Evolutionary conservation across 2,113 vertebrate species (phyloP), one percentile per base, ranked within the genome.

Genomic region (Tupaia tana): DNA sequence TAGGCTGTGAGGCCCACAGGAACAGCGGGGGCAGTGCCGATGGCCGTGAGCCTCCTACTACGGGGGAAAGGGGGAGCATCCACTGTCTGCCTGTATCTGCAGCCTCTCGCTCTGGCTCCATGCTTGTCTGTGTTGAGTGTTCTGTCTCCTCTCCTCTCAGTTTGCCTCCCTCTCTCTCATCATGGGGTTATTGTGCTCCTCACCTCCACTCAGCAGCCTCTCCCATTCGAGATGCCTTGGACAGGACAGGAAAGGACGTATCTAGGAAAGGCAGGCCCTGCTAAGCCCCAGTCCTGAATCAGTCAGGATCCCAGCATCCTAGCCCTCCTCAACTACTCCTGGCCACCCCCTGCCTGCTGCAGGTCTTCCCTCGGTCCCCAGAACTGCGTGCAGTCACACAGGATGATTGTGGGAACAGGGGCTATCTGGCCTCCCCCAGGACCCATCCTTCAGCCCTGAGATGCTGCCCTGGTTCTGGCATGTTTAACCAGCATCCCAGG

Each of bases 401-500:
- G 83, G 86, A 24, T 52, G 31, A 80, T 75, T 15, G 3, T 66
- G 56, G 31, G 54, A 29, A 13, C 0, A 0, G 2, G 3, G 66
- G 56, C 29, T 34, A 61, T 77, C 63, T 7, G 16, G 18, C 59
- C 19, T 12, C 34, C 66, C 9, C 18, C 4, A 69, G 43, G 24
- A 82, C 81, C 6, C 0, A 2, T 58, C 81, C 71, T 67, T 64
- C 34, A 54, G 64, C 14, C 66, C 58, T 80, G 43, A 91, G 75
- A 25, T 9, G 3, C n/a, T 66, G 69, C 78, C 73, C 83, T 19
- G 64, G 25, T 79, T 77, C 64, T 69, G 93, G 71, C 16, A 54
- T 82, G 87, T 93, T 91, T 80, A 90, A 82, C 25, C 69, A 75
- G 59, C 64, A 34, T 27, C 24, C 71, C 64, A 86, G 85, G 34